Base-by-base conservation (phyloP, 2,797 vertebrate genomes). In the Austrolebias charrua region DNA sequence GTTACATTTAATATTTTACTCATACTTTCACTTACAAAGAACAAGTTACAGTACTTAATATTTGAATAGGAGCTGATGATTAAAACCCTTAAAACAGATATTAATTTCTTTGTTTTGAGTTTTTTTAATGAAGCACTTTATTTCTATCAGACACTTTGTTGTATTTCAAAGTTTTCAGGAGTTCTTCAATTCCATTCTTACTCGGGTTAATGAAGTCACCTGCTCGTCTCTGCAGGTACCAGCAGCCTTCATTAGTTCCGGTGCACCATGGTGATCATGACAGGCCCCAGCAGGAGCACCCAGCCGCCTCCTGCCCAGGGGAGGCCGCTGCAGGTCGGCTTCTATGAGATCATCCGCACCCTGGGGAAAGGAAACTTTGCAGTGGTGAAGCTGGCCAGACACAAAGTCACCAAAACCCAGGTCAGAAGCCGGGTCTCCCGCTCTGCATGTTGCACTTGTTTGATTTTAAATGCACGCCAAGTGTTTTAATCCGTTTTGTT, bases 341-440 rank as follows among this genome's bases (percentile, higher is more conserved):
- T 98, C 80, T 98, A 98, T 69, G 96, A 98, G 67, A 96, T 98
- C 82, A 95, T 98, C 83, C 91, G 94, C 70, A 98, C 97, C 2
- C 83, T 98, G 82, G 97, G 97, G 15, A 98, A 98, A 86, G 97
- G 97, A 78, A 98, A 98, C 82, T 98, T 97, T 80, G 97, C 97
- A 0, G 97, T 98, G 80, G 97, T 98, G 55, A 98, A 98, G 80
- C 93, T 98, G 86, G 97, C 97, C 33, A 91, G 91, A 71, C 97
- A 98, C 74, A 92, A 96, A 84, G 96, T 98, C 77, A 98, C 97
- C 81, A 98, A 96, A 82, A 98, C 96, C 51, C 95, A 96, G 95
- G 97, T 97, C 19, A 69, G 85, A 35, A 45, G n/a, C 5, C 9
- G 15, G 6, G 1, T 56, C 50, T n/a, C 33, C 11, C 20, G 5